Base-by-base conservation (phyloP, 2,113 vertebrate species). In the Choloepus hoffmanni region DNA sequence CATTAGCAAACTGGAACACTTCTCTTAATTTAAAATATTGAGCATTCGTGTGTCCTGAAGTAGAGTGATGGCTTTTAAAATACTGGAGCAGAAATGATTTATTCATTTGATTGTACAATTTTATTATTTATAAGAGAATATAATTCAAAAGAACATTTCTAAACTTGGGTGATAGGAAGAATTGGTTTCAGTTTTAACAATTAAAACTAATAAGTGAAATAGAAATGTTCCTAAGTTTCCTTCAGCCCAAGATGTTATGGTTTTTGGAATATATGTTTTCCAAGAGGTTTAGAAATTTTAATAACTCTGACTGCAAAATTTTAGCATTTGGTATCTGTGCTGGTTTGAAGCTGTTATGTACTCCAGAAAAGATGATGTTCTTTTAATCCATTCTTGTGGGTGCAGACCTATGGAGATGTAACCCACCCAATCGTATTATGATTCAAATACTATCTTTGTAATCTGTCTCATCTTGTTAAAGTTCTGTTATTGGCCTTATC, bases 261-360 rank as follows among this genome's bases (percentile, higher is more conserved):
- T 6, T 82, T 89, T 14, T 1, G 43, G 58, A 83, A 89, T 43
- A 60, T 4, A 74, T 5, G 33, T 68, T 94, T 96, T 97, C 95
- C 93, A 96, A 79, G 92, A 95, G 86, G 96, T 95, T 89, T 96
- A 97, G 94, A 98, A 98, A 98, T 98, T 92, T 97, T 97, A 96
- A 96, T 95, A 96, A 97, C 93, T 95, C 89, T 96, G 77, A 97
- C 95, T 97, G 62, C 73, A 53, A 83, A 81, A 60, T 30, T 76
- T 55, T 94, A 94, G 79, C 92, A 96, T 94, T 95, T 97, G 81
- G 88, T 87, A 95, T 92, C 97, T 95, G 96, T 68, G 92, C 97
- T 98, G 92, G 89, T 95, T 95, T 98, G 95, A 97, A 98, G 96
- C 36, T 36, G 36, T 36, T 36, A 36, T 36, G 36, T 36, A 36